Base-by-base conservation (phyloP, 2,113 vertebrate genomes). In the Centrocercus urophasianus region DNA sequence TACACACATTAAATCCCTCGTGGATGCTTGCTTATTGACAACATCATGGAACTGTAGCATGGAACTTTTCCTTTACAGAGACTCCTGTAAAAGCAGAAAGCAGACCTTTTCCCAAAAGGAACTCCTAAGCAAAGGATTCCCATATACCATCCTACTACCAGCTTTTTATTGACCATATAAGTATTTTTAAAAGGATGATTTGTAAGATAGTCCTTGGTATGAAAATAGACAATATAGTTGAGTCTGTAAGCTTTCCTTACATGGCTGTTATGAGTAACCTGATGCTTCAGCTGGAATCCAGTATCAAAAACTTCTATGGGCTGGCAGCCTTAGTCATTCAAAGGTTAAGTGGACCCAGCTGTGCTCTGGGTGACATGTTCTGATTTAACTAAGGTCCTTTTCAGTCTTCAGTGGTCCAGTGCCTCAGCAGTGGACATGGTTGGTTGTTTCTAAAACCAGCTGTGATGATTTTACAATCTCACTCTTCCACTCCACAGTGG, bases 251-350 rank as follows among this genome's bases (percentile, higher is more conserved):
- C 54, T 86, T 66, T 64, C 36, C 21, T 71, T 71, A 0, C 0
- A 0, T 85, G 34, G 11, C 57, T 57, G 0, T 38, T 65, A 0
- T 11, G 61, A 43, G 30, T 65, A 5, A 0, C 43, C 32, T 7
- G 12, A 52, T 43, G 16, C n/a, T 91, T 22, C 54, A 75, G 28
- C 42, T 82, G 59, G 36, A 85, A 59, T 79, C 34, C 6, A 3
- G 25, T 75, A 57, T 20, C 1, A 1, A 63, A 87, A 87, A 34
- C 27, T 20, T 38, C 27, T 65, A 10, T 5, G 6, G 40, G 13
- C 82, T 66, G 71, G n/a, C 1, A 24, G 50, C 22, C 40, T 61
- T 77, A 30, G 28, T 59, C 30, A 61, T 47, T 43, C 32, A 15
- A 71, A 67, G 42, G 8, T 10, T 74, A 25, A 1, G 3, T 7